Evolutionary conservation across 2,888 invertebrate species (phyloP), one percentile per base, ranked within the genome.

Genomic region (Eulithis testata): DNA sequence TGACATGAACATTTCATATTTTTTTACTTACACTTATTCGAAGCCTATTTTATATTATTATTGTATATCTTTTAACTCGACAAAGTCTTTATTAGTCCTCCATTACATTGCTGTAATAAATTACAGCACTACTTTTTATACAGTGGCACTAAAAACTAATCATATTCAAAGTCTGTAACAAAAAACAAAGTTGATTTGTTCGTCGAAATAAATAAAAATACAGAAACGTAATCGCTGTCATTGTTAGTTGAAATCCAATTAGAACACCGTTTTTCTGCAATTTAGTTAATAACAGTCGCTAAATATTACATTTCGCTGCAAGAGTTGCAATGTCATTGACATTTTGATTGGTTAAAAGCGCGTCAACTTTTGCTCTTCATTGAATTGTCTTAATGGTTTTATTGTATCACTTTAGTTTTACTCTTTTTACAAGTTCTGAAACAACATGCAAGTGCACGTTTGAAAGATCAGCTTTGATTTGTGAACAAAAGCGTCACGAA

Each of bases 281-380:
- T 60, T 64, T 50, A 51, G 55, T 51, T 64, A 60, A 55, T 54
- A 51, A 51, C 55, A 54, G 51, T 47, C 53, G 45, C 43, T 53
- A 63, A 63, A 58, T 43, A 58, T 53, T 37, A 55, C 53, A 47
- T 58, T 63, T 58, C 12, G 51, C 14, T 57, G 58, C 58, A 43
- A 31, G 43, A 58, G 31, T 37, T 53, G 49, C 56, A 49, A 49
- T 52, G 56, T 51, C 62, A 63, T 51, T 63, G 56, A 44, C 56
- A 62, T 51, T 52, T 57, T 50, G 45, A 56, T 62, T 56, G 61
- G 40, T n/a, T 51, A 12, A 44, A 27, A 59, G 27, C 21, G 14
- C 49, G 21, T 40, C 49, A 11, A 14, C 21, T 21, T 49, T 49
- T 47, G 12, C 37, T 47, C 9, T 49, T 21, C 1, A 21, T 44